Evolutionary conservation across 2,888 invertebrate species (phyloP).

Genomic region (Odontocolon sp.): DNA sequence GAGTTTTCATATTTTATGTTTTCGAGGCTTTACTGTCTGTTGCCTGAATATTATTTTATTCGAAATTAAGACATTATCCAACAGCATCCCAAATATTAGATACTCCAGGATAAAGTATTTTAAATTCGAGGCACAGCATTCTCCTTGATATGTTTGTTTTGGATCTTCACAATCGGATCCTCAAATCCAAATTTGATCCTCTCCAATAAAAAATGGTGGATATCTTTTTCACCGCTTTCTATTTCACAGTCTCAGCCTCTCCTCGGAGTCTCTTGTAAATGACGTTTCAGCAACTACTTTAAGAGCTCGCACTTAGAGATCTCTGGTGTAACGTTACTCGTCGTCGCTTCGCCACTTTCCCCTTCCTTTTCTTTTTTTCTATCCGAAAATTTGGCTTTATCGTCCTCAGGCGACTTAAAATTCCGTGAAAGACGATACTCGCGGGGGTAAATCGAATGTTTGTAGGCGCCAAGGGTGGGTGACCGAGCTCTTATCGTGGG

Average conservation of each 20-base stretch:
- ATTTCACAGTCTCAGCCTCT: slow-evolving; percentile 5
- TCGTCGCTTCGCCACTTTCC: slow-evolving; percentile 34
- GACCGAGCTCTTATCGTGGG: slow-evolving; percentile 35
- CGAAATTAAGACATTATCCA: too few species aligned
- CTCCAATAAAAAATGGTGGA: neutral
- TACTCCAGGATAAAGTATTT: too few species aligned
- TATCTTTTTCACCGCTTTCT: neutral
- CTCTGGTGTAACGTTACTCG: slow-evolving; percentile 62
- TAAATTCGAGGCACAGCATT: neutral
- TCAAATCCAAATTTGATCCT: slow-evolving; percentile 8
- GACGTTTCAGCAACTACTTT: slow-evolving; percentile 51
- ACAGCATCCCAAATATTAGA: too few species aligned
- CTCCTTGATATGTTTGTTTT: too few species aligned
- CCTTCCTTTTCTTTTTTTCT: slow-evolving; percentile 1
- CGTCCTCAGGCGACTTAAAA: slow-evolving; percentile 68
- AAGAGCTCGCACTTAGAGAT: slow-evolving; percentile 20
- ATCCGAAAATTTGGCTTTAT: slow-evolving; percentile 49
- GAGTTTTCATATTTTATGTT: neutral
- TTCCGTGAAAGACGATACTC: slow-evolving; percentile 75
- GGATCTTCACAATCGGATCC: too few species aligned
- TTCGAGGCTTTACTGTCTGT: too few species aligned
- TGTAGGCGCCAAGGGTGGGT: slow-evolving; percentile 42
- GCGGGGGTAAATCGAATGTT: slow-evolving; percentile 74
- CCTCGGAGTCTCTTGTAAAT: slow-evolving; percentile 19
- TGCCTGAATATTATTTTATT: too few species aligned